phyloP scores from a whole-genome alignment of 2,888 invertebrate genomes.

The Eristalinus sepulchralis region DNA sequence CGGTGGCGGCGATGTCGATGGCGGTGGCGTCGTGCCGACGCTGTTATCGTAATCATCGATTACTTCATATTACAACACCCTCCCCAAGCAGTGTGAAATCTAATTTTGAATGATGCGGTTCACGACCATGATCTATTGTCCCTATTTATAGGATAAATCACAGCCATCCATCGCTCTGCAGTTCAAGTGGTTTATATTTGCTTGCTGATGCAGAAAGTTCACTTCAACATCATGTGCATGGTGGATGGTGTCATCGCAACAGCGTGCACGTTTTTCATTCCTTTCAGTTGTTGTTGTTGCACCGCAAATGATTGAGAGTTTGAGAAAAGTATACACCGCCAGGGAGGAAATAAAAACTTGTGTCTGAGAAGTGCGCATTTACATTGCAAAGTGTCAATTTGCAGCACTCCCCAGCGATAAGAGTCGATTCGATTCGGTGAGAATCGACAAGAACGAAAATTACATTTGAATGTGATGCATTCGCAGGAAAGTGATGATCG shows the following conservation, averaged over 20 bases:
- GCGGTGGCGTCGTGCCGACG: background rate
- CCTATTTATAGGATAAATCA: constrained; percentile 58
- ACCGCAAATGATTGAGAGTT: background rate
- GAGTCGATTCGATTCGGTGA: background rate
- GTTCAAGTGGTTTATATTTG: constrained; percentile 32
- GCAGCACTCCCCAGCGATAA: background rate
- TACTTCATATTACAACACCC: constrained; percentile 60
- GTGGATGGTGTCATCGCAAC: constrained; percentile 42
- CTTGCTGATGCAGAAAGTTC: constrained; percentile 18
- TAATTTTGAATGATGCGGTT: constrained; percentile 67
- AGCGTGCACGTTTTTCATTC: constrained; percentile 19
- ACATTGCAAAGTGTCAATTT: background rate
- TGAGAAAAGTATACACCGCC: background rate
- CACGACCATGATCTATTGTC: constrained; percentile 63
- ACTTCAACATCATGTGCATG: constrained; percentile 43
- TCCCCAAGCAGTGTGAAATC: constrained; percentile 47
- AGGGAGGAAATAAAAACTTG: background rate
- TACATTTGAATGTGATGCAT: background rate
- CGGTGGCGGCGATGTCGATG: no score
- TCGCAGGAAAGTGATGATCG: background rate
- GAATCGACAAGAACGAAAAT: background rate
- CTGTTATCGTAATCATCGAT: constrained; percentile 63
- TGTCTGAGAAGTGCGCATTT: background rate
- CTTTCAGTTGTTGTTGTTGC: background rate
- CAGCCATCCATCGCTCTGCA: constrained; percentile 11